Percentiles rank a stretch among this genome's conserved stretches.
These are phyloP conservation scores for Leuciscus idus DNA, from an alignment of 2,113 vertebrate genomes.

Conservation along the genomic window DNA sequence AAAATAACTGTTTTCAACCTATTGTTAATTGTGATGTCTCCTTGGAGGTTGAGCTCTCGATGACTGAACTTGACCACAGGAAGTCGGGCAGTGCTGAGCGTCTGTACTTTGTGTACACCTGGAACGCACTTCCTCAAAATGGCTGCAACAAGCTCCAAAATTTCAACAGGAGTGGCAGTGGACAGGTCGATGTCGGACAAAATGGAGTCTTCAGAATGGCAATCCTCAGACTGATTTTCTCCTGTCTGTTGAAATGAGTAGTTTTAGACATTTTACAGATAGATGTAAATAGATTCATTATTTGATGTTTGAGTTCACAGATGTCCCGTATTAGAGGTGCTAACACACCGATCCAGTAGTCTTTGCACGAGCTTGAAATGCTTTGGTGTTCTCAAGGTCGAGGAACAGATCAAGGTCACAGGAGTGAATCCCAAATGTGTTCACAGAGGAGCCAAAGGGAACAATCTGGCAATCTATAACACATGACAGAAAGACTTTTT, in stretches of 20 bases:
- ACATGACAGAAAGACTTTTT: not conserved
- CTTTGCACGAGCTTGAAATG: conserved; percentile 75
- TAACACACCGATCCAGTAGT: conserved; percentile 68
- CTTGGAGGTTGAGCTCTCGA: conserved; percentile 84
- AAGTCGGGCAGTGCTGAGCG: conserved; percentile 82
- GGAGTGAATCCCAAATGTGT: conserved; percentile 85
- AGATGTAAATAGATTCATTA: not conserved
- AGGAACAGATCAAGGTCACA: conserved; percentile 91
- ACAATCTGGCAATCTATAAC: conserved; percentile 82
- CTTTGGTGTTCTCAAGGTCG: conserved; percentile 84
- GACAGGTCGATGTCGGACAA: conserved; percentile 80
- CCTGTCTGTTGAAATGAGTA: conserved; percentile 57
- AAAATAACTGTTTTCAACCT: conserved; percentile 68
- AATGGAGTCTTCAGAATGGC: conserved; percentile 80
- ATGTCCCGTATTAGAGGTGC: not conserved
- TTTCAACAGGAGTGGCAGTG: conserved; percentile 71
- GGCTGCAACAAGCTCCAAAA: conserved; percentile 83
- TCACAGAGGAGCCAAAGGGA: conserved; percentile 90
- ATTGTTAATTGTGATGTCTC: conserved; percentile 90
- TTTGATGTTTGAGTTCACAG: not conserved
- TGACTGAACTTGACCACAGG: conserved; percentile 91
- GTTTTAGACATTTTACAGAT: not conserved
- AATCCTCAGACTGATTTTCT: conserved; percentile 72
- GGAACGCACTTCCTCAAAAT: conserved; percentile 89
- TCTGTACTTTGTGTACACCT: conserved; percentile 84